These are phyloP conservation scores for Apteryx mantelli DNA, from an alignment of 2,113 vertebrate genomes.

Conservation along the genomic window DNA sequence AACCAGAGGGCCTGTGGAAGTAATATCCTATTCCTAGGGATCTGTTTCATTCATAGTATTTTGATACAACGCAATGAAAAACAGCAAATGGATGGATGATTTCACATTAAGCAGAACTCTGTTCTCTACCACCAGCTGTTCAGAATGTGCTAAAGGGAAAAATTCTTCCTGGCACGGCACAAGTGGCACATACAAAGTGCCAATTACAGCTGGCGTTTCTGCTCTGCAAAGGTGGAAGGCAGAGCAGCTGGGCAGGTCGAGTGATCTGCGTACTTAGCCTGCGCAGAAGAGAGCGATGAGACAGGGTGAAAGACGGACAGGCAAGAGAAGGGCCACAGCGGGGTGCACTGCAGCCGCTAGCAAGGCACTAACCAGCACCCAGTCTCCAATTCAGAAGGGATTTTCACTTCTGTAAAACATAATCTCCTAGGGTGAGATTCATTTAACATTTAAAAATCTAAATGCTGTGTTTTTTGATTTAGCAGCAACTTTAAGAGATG, in stretches of 20 bases:
- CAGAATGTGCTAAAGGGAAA: neutral
- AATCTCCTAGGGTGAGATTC: neutral
- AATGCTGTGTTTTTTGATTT: neutral
- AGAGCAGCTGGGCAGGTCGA: neutral
- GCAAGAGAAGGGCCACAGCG: neutral
- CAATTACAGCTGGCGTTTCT: neutral
- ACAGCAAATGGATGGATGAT: neutral
- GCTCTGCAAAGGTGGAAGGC: neutral
- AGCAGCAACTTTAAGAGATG: neutral
- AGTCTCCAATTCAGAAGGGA: fast-evolving
- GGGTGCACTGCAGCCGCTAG: neutral
- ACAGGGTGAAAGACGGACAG: neutral
- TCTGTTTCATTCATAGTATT: neutral
- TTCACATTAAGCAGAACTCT: neutral
- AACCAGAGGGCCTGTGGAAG: neutral
- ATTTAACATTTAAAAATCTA: neutral
- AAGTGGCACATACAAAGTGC: neutral
- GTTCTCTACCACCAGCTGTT: neutral
- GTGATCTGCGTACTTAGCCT: neutral
- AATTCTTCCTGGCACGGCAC: neutral
- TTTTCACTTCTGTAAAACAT: neutral
- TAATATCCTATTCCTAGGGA: neutral
- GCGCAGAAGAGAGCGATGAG: no score
- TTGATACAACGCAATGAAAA: neutral
- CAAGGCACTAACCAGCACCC: neutral